Evolutionary conservation across 53 echinoderm and acorn worm genomes (phyloP).

Genomic region (Arbacia lixula): DNA sequence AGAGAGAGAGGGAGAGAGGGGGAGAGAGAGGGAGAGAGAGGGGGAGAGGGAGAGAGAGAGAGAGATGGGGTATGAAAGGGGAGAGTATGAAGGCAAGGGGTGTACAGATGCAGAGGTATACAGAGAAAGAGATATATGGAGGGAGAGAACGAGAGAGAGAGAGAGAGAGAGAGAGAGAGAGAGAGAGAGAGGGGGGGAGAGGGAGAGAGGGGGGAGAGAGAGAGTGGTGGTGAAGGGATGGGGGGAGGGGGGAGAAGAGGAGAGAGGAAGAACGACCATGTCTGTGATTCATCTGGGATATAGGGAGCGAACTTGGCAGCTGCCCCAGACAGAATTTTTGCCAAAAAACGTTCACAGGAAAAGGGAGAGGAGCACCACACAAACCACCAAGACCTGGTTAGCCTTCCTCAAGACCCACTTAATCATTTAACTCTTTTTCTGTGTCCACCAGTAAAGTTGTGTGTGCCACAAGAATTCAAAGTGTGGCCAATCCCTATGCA

Average conservation of each 20-base stretch:
- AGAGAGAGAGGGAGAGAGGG: not conserved
- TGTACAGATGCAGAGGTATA: not conserved
- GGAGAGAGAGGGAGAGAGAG: no score
- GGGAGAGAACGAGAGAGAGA: not conserved
- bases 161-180: no score
- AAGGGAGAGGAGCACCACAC: constrained; percentile 26
- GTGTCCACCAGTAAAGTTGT: no score
- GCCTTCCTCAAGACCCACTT: not conserved
- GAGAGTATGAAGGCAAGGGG: no score
- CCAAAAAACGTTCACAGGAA: constrained; percentile 42
- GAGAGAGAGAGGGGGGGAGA: no score
- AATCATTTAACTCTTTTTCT: no score
- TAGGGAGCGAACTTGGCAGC: constrained; percentile 22
- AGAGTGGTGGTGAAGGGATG: not conserved
- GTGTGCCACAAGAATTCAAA: no score
- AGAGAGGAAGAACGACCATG: not conserved
- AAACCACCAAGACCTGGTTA: no score
- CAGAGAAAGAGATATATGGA: not conserved
- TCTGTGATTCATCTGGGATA: constrained; percentile 11
- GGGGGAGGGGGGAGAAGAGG: not conserved
- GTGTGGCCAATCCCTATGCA: no score
- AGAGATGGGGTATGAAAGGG: no score
- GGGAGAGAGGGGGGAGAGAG: not conserved
- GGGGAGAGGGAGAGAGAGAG: no score
- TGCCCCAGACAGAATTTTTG: constrained; percentile 25